Percentiles rank a stretch among this genome's conserved stretches.
Conservation (phyloP, 1,140 invertebrate genomes). For the Lepeophtheirus salmonis region DNA sequence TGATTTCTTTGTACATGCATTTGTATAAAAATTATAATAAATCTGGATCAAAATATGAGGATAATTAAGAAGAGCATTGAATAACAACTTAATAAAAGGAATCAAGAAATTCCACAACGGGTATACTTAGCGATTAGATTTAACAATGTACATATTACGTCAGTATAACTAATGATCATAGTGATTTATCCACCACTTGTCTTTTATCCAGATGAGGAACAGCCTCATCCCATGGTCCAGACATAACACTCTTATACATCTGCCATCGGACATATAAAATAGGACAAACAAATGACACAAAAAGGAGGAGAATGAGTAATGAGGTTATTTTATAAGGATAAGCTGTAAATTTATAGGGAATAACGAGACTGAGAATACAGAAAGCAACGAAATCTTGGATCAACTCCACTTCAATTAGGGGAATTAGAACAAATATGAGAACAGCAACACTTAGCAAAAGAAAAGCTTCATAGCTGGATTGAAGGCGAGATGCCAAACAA, state of each 20-base stretch:
- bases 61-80: no score
- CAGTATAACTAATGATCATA: no score
- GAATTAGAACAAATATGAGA: slow-evolving; percentile 68
- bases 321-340: slow-evolving; percentile 34
- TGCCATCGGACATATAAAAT: slow-evolving; percentile 57
- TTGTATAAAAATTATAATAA: no score
- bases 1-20: no score
- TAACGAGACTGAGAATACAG: slow-evolving; percentile 30
- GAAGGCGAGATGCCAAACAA: slow-evolving; percentile 73
- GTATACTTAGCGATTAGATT: no score
- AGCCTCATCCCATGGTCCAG: slow-evolving; percentile 90
- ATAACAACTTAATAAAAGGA: no score
- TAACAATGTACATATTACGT: no score
- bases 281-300: slow-evolving; percentile 43
- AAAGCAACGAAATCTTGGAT: not conserved
- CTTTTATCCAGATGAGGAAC: slow-evolving; percentile 27
- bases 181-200: no score
- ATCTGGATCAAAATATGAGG: no score
- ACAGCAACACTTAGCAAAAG: slow-evolving; percentile 64
- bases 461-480: slow-evolving; percentile 64
- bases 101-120: no score
- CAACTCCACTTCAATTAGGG: slow-evolving; percentile 46
- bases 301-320: slow-evolving; percentile 30
- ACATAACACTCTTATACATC: slow-evolving; percentile 73
- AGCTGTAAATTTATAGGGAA: slow-evolving; percentile 38